Conservation (phyloP, 2,888 invertebrate genomes). For the Pyrrhosoma nymphula region DNA sequence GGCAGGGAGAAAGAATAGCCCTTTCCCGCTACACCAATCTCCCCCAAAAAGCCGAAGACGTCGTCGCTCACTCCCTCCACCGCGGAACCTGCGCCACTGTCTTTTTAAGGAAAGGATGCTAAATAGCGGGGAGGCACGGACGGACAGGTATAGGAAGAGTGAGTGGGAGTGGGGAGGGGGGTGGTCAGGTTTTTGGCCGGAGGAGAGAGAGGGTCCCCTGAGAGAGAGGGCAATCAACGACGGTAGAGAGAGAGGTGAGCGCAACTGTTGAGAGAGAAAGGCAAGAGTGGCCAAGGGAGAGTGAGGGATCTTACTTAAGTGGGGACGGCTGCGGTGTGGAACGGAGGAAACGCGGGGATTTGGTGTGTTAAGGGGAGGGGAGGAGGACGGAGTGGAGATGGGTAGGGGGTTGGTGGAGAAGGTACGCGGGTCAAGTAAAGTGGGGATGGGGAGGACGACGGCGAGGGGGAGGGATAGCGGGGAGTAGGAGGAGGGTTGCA, state of each 20-base stretch:
- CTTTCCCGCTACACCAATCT: background rate
- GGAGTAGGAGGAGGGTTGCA: background rate
- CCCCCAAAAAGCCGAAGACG: background rate
- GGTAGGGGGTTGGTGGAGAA: background rate
- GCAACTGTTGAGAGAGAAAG: conserved; percentile 28
- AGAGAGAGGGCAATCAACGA: conserved; percentile 19
- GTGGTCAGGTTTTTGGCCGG: background rate
- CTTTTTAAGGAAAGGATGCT: conserved; percentile 30
- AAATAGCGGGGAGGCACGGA: conserved; percentile 1
- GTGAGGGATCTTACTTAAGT: background rate
- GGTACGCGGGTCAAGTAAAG: background rate
- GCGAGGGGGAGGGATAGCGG: background rate
- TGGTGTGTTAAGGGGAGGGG: background rate
- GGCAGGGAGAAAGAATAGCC: background rate
- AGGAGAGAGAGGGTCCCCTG: background rate
- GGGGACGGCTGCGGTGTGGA: background rate
- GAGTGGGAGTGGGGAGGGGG: background rate
- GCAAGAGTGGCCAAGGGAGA: background rate
- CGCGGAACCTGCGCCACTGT: background rate
- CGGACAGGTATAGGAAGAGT: background rate
- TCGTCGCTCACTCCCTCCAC: background rate
- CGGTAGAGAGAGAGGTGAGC: background rate
- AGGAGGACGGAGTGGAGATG: background rate
- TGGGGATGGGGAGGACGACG: background rate
- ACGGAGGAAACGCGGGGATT: background rate